phyloP scores from a whole-genome alignment of 2,113 vertebrate species.

The Lagopus leucura region DNA sequence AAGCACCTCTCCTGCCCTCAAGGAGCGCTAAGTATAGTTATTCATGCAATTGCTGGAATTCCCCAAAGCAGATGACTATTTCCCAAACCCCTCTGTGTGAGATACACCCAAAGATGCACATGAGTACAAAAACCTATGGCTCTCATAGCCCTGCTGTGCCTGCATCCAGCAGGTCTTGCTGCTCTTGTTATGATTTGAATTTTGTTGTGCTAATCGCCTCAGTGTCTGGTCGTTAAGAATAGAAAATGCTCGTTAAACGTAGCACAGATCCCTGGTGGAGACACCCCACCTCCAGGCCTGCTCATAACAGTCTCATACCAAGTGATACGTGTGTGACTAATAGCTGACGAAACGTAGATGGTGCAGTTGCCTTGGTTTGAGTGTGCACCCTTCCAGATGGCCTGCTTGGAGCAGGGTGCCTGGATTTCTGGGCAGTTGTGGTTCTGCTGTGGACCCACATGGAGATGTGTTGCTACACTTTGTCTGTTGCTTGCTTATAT shows the following conservation, averaged over 20 bases:
- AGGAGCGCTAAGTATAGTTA: background rate
- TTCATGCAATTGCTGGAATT: background rate
- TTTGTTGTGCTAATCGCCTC: background rate
- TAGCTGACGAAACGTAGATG: background rate
- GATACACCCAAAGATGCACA: background rate
- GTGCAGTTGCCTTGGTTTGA: background rate
- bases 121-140: background rate
- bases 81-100: background rate
- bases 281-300: background rate
- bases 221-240: background rate
- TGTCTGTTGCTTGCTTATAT: background rate
- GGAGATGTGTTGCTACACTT: background rate
- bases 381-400: background rate
- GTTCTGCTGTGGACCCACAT: background rate
- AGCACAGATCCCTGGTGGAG: background rate
- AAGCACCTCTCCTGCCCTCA: background rate
- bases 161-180: background rate
- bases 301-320: background rate
- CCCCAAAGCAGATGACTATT: background rate
- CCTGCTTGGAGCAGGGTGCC: background rate
- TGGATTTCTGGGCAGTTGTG: background rate
- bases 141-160: fast-evolving
- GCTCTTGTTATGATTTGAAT: background rate
- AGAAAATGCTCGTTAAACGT: background rate
- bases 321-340: background rate